Percentiles rank a stretch among this genome's conserved stretches.
phyloP scores from a whole-genome alignment of 2,888 invertebrate genomes.

The Cantharis flavilabris region DNA sequence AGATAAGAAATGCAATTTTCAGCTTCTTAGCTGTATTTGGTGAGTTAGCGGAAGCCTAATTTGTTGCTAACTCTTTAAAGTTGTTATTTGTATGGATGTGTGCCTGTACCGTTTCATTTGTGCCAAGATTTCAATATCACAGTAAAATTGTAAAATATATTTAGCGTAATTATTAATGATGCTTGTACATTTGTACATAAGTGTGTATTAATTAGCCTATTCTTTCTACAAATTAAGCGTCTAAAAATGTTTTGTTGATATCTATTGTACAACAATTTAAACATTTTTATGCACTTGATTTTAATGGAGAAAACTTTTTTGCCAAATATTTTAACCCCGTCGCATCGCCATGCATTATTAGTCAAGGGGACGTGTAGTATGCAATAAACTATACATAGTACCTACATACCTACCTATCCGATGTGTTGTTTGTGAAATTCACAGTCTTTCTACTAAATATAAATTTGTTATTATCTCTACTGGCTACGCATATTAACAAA shows the following conservation, averaged over 20 bases:
- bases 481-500: not conserved
- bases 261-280: not conserved
- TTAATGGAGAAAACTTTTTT: conserved; percentile 49
- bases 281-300: conserved; percentile 25
- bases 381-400: conserved; percentile 48
- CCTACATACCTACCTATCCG: not conserved
- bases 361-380: conserved; percentile 51
- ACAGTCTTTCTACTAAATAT: conserved; percentile 10
- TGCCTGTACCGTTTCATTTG: conserved; percentile 49
- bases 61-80: conserved; percentile 15
- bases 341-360: conserved; percentile 42
- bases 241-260: conserved; percentile 16
- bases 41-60: conserved; percentile 15
- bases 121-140: conserved; percentile 49
- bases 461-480: conserved; percentile 8
- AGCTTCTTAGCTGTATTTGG: conserved; percentile 19
- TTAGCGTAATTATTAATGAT: conserved; percentile 44
- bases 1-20: conserved; percentile 16
- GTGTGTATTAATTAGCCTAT: conserved; percentile 34
- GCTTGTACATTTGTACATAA: conserved; percentile 56
- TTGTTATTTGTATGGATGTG: conserved; percentile 41
- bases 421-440: conserved; percentile 24
- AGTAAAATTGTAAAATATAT: conserved; percentile 50
- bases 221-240: conserved; percentile 38
- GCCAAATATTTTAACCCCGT: conserved; percentile 42